Percentiles rank a stretch among this genome's conserved stretches.
These are phyloP conservation scores for Perithous albicinctus DNA, from an alignment of 2,888 invertebrate species.

Conservation along the genomic window DNA sequence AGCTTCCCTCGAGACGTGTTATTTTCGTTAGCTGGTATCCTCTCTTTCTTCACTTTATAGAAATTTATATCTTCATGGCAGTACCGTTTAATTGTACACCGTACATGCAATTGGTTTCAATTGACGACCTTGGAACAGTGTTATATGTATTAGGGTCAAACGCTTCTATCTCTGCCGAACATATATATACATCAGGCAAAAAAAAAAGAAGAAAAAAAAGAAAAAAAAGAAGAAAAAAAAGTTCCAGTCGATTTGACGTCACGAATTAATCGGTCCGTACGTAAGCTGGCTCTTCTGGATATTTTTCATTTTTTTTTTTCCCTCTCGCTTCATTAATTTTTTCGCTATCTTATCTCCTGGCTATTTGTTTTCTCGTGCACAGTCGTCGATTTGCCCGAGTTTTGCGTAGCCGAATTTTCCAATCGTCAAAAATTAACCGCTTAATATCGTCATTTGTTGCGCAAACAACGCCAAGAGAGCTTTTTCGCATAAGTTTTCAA, in stretches of 20 bases:
- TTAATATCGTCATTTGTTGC: not conserved
- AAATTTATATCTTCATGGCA: constrained; percentile 72
- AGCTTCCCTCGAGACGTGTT: not conserved
- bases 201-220: too few species aligned
- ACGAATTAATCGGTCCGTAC: constrained; percentile 18
- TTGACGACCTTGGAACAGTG: constrained; percentile 72
- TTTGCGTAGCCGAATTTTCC: not conserved
- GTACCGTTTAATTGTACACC: constrained; percentile 65
- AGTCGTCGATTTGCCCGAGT: not conserved
- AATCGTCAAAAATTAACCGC: not conserved
- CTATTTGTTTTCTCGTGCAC: not conserved
- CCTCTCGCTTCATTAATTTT: constrained; percentile 41
- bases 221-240: too few species aligned
- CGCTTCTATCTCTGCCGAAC: too few species aligned
- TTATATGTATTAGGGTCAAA: constrained; percentile 73
- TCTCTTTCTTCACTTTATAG: not conserved
- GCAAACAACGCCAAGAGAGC: not conserved
- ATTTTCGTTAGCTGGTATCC: not conserved
- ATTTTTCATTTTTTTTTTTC: too few species aligned
- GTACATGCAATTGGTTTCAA: constrained; percentile 71
- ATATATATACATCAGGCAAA: too few species aligned
- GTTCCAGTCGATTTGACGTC: constrained; percentile 62
- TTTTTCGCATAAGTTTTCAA: not conserved
- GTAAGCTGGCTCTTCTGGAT: not conserved
- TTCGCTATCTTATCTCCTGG: constrained; percentile 42